phyloP scores from a whole-genome alignment of 2,113 vertebrate genomes.

The Festucalex cinctus region DNA sequence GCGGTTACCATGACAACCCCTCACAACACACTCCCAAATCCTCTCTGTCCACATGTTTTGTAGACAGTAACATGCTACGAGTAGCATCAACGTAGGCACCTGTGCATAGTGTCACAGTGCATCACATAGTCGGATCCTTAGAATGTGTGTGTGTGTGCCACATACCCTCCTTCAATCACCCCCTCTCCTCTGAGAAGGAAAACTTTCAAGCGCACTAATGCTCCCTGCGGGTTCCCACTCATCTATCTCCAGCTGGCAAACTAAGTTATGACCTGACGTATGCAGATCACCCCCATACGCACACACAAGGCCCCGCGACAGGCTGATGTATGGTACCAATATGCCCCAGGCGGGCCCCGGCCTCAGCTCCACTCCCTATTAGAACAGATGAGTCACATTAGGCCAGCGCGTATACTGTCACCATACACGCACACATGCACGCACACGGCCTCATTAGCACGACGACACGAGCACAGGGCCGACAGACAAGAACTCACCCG shows the following conservation, averaged over 20 bases:
- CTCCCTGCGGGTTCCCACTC: slow-evolving; percentile 62
- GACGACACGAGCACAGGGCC: slow-evolving; percentile 51
- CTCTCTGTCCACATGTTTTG: not conserved
- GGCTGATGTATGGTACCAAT: slow-evolving; percentile 80
- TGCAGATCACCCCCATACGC: slow-evolving; percentile 66
- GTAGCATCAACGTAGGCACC: not conserved
- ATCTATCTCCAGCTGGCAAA: slow-evolving; percentile 70
- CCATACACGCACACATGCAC: slow-evolving; percentile 49
- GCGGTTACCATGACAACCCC: slow-evolving; percentile 37
- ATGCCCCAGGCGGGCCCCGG: slow-evolving; percentile 72
- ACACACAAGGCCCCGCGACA: slow-evolving; percentile 50
- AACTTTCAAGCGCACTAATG: slow-evolving; percentile 70
- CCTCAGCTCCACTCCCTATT: slow-evolving; percentile 66
- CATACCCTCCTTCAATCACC: slow-evolving; percentile 32
- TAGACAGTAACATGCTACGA: not conserved
- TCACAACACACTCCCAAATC: not conserved
- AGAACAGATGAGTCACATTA: slow-evolving; percentile 77
- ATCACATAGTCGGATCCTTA: too few species aligned
- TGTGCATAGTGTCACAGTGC: not conserved
- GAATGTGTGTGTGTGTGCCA: not conserved
- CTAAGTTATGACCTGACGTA: slow-evolving; percentile 69
- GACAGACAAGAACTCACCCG: slow-evolving; percentile 56
- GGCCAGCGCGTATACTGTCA: slow-evolving; percentile 67
- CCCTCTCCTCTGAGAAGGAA: slow-evolving; percentile 52
- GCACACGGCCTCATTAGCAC: slow-evolving; percentile 67